These are phyloP conservation scores for Argyresthia goedartella DNA, from an alignment of 2,888 invertebrate genomes.

Conservation along the genomic window DNA sequence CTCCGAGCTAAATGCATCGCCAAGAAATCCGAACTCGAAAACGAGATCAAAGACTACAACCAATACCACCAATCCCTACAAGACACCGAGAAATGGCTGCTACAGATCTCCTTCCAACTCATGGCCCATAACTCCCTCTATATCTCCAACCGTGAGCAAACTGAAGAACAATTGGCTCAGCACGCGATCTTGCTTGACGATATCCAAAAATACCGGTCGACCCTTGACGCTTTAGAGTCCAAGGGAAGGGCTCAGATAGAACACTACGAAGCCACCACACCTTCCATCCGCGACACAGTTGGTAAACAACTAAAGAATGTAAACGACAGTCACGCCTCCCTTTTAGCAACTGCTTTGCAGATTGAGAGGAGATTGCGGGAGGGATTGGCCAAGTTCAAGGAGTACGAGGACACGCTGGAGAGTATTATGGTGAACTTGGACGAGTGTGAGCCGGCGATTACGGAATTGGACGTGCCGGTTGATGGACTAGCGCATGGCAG, in stretches of 20 bases:
- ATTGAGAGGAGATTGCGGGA: constrained; percentile 90
- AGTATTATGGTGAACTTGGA: constrained; percentile 87
- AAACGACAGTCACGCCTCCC: constrained; percentile 92
- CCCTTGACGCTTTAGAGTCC: constrained; percentile 83
- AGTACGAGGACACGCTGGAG: constrained; percentile 91
- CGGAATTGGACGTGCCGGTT: constrained; percentile 80
- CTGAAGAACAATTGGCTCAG: constrained; percentile 90
- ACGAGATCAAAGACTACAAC: constrained; percentile 87
- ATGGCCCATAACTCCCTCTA: constrained; percentile 97
- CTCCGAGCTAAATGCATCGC: constrained; percentile 74
- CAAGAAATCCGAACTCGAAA: constrained; percentile 77
- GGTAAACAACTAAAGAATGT: constrained; percentile 90
- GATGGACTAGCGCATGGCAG: constrained; percentile 81
- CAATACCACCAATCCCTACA: constrained; percentile 91
- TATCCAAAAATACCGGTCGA: constrained; percentile 86
- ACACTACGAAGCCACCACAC: constrained; percentile 79
- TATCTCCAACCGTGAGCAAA: constrained; percentile 92
- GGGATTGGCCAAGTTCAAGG: constrained; percentile 91
- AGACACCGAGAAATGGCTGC: constrained; percentile 95
- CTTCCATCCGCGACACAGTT: constrained; percentile 81
- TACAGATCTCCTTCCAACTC: constrained; percentile 94
- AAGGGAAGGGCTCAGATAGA: constrained; percentile 89
- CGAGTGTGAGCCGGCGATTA: constrained; percentile 82
- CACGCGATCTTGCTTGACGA: constrained; percentile 82
- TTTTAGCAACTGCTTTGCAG: constrained; percentile 90